Evolutionary conservation across 2,797 vertebrate species (phyloP).

Genomic region (Crenuchus spilurus): DNA sequence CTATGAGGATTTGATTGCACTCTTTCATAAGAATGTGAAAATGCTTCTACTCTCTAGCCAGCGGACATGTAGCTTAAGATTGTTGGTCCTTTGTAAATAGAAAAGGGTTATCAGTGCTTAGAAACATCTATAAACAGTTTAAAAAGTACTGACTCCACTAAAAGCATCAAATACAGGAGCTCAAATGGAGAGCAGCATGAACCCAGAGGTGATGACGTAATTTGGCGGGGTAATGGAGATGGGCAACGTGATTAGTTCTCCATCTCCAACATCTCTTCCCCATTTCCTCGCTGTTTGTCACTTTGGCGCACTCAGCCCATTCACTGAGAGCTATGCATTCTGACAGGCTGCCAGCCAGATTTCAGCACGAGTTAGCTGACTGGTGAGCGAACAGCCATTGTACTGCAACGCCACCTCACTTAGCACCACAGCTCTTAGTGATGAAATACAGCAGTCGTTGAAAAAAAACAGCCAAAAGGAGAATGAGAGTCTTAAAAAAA

Average conservation of each 20-base stretch:
- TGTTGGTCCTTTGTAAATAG: too few relatives aligned
- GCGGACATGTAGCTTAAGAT: too few relatives aligned
- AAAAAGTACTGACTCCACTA: background rate
- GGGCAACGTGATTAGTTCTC: slow-evolving; percentile 16
- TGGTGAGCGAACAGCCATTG: slow-evolving; percentile 32
- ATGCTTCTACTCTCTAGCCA: too few relatives aligned
- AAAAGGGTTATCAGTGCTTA: background rate
- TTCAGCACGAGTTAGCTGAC: slow-evolving; percentile 47
- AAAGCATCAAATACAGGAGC: background rate
- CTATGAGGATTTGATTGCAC: too few relatives aligned
- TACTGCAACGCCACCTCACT: slow-evolving; percentile 20
- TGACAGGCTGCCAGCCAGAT: slow-evolving; percentile 55
- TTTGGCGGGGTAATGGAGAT: background rate
- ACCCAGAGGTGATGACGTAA: slow-evolving; percentile 21
- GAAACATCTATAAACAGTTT: too few relatives aligned
- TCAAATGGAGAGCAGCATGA: background rate
- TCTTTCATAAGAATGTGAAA: too few relatives aligned
- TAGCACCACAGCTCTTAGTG: slow-evolving; percentile 21
- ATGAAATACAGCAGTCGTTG: slow-evolving; percentile 25
- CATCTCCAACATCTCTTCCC: background rate
- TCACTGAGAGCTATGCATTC: slow-evolving; percentile 27
- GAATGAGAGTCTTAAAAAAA: background rate
- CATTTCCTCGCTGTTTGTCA: slow-evolving; percentile 39
- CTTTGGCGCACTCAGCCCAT: slow-evolving; percentile 11
- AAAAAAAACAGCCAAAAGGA: background rate